These are phyloP conservation scores for Oxycera nigricornis DNA, from an alignment of 2,888 invertebrate genomes.

Conservation along the genomic window DNA sequence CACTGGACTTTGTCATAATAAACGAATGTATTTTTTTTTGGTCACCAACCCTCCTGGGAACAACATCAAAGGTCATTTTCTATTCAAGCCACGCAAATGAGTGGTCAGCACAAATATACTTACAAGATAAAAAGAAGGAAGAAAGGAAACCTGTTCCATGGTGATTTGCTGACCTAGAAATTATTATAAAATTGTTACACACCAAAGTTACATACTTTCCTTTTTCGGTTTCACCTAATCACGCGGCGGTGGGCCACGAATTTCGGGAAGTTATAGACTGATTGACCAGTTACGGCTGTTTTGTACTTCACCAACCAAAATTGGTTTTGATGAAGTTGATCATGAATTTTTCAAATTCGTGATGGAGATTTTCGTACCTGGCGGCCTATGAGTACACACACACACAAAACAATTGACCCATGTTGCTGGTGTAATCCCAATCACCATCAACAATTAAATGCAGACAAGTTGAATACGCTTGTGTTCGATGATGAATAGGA, in stretches of 20 bases:
- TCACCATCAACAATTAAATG: neutral
- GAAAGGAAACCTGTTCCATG: too few species aligned
- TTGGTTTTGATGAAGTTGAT: neutral
- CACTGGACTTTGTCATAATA: neutral
- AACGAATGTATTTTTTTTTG: neutral
- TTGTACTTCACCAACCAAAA: neutral
- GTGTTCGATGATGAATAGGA: too few species aligned
- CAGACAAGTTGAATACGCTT: too few species aligned
- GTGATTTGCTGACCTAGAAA: slow-evolving; percentile 26
- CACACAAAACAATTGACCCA: slow-evolving; percentile 60
- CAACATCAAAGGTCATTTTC: slow-evolving; percentile 14
- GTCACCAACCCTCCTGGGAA: slow-evolving; percentile 27
- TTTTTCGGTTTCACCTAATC: slow-evolving; percentile 23
- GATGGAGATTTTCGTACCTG: neutral
- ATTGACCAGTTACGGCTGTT: neutral
- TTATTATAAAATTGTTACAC: slow-evolving; percentile 24
- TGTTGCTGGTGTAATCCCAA: slow-evolving; percentile 63
- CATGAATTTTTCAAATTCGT: slow-evolving; percentile 6
- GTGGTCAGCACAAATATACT: neutral
- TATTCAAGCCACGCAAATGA: neutral
- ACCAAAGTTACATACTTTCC: slow-evolving; percentile 13
- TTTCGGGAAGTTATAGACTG: slow-evolving; percentile 2
- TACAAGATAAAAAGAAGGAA: neutral
- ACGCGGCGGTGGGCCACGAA: neutral
- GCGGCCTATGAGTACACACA: too few species aligned